A percentile compares a stretch with the other conserved stretches of the same genome.
Conservation (phyloP, 2,888 invertebrate species). For the Encarsia formosa region DNA sequence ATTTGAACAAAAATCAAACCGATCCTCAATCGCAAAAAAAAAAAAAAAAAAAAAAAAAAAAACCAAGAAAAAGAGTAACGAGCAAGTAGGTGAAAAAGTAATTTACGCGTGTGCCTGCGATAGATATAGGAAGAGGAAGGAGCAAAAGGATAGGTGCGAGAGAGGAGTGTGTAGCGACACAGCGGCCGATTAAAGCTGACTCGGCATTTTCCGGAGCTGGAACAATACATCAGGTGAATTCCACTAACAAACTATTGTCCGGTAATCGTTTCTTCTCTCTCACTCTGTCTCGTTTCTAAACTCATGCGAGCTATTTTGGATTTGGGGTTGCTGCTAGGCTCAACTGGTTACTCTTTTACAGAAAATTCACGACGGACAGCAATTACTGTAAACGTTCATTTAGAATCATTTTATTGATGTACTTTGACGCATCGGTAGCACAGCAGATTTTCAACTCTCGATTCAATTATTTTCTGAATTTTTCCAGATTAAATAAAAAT, state of each 20-base stretch:
- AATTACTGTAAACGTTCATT: slow-evolving; percentile 20
- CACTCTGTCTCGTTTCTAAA: background rate
- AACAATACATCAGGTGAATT: slow-evolving; percentile 50
- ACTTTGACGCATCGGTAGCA: background rate
- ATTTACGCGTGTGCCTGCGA: too few relatives aligned
- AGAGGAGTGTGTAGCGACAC: background rate
- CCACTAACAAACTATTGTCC: slow-evolving; percentile 52
- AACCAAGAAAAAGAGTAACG: slow-evolving; percentile 7
- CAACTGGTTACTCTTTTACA: slow-evolving; percentile 10
- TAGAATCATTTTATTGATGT: too few relatives aligned
- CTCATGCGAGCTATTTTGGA: slow-evolving; percentile 19
- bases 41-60: background rate
- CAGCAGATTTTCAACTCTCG: too few relatives aligned
- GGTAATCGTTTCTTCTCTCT: slow-evolving; percentile 42
- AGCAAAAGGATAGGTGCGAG: slow-evolving; percentile 1
- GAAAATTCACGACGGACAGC: slow-evolving; percentile 11
- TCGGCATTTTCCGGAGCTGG: slow-evolving; percentile 33
- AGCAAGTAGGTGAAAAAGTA: slow-evolving; percentile 19
- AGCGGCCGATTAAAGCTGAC: slow-evolving; percentile 41
- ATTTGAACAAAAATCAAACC: background rate
- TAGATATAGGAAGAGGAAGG: background rate
- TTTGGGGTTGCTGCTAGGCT: background rate
- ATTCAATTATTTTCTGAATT: too few relatives aligned
- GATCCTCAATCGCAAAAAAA: background rate
- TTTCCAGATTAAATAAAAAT: too few relatives aligned